Evolutionary conservation across 2,113 vertebrate species (phyloP).

Genomic region (Cheilinus undulatus): DNA sequence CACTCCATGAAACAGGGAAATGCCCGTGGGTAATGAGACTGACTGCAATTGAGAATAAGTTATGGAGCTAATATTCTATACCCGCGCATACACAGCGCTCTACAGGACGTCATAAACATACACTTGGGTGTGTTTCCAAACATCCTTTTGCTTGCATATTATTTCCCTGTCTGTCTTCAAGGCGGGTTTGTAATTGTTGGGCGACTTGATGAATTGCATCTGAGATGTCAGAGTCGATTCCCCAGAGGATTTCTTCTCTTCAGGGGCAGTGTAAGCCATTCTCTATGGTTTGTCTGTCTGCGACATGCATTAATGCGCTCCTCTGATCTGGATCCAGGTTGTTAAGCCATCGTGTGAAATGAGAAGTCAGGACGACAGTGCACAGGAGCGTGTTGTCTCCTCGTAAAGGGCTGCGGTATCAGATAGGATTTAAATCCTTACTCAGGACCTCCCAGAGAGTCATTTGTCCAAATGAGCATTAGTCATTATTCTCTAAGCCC

Average conservation of each 20-base stretch:
- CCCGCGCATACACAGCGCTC: conserved; percentile 76
- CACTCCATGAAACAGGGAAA: conserved; percentile 77
- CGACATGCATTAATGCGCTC: conserved; percentile 24
- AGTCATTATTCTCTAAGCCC: conserved; percentile 81
- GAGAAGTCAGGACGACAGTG: conserved; percentile 53
- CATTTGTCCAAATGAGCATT: conserved; percentile 84
- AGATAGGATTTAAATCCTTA: conserved; percentile 72
- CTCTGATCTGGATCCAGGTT: conserved; percentile 59
- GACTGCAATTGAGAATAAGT: conserved; percentile 85
- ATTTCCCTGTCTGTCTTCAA: conserved; percentile 66
- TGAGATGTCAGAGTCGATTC: conserved; percentile 60
- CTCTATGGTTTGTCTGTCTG: conserved; percentile 33
- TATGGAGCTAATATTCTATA: conserved; percentile 86
- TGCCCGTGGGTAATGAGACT: conserved; percentile 80
- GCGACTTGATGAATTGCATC: conserved; percentile 63
- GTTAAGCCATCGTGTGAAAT: conserved; percentile 59
- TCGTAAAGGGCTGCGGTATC: conserved; percentile 68
- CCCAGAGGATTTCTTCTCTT: conserved; percentile 50
- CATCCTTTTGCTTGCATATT: conserved; percentile 70
- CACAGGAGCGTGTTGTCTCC: conserved; percentile 50
- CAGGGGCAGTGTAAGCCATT: conserved; percentile 39
- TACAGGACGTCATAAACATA: conserved; percentile 75
- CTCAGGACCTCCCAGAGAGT: conserved; percentile 73
- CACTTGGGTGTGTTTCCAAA: conserved; percentile 75
- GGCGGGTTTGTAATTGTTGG: conserved; percentile 57